phyloP scores from a whole-genome alignment of 2,797 vertebrate genomes.

The Smutsia gigantea region DNA sequence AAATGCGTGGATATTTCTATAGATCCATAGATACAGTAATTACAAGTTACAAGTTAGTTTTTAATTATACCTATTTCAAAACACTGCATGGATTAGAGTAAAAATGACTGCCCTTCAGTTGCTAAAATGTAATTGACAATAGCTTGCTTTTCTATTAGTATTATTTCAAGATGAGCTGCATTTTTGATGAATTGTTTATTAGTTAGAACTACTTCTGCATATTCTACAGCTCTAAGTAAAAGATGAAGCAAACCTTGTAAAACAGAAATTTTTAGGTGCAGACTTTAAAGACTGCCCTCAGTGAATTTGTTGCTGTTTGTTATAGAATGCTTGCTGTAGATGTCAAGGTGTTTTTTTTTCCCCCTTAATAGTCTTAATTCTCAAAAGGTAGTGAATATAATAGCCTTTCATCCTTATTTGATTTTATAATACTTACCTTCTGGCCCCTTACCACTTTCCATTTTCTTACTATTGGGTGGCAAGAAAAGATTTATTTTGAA shows the following conservation, averaged over 20 bases:
- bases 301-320: background rate
- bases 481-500: slow-evolving; percentile 33
- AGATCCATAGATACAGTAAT: background rate
- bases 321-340: background rate
- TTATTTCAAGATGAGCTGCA: slow-evolving; percentile 30
- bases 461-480: slow-evolving; percentile 10
- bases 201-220: background rate
- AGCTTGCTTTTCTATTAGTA: slow-evolving; percentile 49
- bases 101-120: slow-evolving; percentile 43
- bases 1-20: slow-evolving; percentile 45
- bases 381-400: background rate
- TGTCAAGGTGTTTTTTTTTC: background rate
- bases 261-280: background rate
- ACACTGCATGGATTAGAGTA: slow-evolving; percentile 26
- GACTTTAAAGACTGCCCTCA: background rate
- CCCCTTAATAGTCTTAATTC: background rate
- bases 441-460: background rate
- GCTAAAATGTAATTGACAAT: slow-evolving; percentile 21
- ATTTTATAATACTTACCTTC: background rate
- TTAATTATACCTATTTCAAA: slow-evolving; percentile 55
- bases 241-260: slow-evolving; percentile 53
- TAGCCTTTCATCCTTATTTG: background rate
- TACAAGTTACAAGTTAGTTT: slow-evolving; percentile 32
- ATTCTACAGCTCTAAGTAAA: slow-evolving; percentile 14
- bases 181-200: slow-evolving; percentile 52